phyloP scores from a whole-genome alignment of 2,797 vertebrate species.

The Phoeniculus purpureus region DNA sequence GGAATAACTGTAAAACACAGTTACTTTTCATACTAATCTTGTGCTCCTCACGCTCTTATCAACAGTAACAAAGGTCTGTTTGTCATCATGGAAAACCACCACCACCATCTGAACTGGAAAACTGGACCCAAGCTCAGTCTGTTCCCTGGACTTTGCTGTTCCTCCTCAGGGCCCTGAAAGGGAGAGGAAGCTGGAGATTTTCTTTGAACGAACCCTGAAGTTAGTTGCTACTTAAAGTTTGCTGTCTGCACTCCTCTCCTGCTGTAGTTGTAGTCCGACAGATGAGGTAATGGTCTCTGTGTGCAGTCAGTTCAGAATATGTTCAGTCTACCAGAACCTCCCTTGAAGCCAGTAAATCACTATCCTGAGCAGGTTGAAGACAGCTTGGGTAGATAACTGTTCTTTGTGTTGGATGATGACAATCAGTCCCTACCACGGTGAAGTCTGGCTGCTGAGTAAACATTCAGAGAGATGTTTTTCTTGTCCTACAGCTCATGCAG shows the following conservation, averaged over 20 bases:
- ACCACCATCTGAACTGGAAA: background rate
- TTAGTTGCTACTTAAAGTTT: background rate
- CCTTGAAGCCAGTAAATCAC: conserved; percentile 56
- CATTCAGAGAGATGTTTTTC: conserved; percentile 21
- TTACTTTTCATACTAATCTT: background rate
- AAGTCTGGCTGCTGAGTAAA: conserved; percentile 20
- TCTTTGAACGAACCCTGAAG: background rate
- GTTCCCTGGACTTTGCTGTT: background rate
- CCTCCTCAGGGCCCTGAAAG: background rate
- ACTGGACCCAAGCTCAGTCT: background rate
- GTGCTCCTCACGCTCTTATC: background rate
- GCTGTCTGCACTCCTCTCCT: conserved; percentile 7
- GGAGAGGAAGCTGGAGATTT: background rate
- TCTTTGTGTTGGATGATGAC: background rate
- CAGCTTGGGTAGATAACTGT: conserved; percentile 44
- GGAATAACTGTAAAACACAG: background rate
- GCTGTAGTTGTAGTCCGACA: background rate
- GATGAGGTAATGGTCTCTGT: conserved; percentile 9
- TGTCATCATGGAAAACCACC: background rate
- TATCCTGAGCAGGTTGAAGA: conserved; percentile 34
- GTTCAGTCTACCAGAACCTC: conserved; percentile 37
- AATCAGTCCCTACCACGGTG: background rate
- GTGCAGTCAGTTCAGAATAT: conserved; percentile 9
- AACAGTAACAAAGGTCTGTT: background rate
- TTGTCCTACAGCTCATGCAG: background rate